These are phyloP conservation scores for Coccyzus lansbergi DNA, from an alignment of 2,797 vertebrate genomes.

Conservation along the genomic window DNA sequence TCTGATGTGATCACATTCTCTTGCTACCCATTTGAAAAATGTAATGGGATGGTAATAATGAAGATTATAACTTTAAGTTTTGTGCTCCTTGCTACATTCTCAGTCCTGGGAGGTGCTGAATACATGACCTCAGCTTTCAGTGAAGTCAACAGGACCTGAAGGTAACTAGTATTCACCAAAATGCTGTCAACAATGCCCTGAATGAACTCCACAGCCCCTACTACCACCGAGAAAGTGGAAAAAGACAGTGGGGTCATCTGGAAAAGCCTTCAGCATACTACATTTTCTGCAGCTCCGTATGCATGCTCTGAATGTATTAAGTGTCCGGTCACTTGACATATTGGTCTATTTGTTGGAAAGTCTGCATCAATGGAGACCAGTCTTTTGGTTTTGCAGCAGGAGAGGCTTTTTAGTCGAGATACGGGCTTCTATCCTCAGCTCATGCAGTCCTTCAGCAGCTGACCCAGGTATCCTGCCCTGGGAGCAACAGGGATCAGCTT, in stretches of 20 bases:
- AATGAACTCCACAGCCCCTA: not conserved
- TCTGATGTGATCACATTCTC: constrained; percentile 34
- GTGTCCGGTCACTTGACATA: not conserved
- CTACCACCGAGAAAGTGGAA: not conserved
- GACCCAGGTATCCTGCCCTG: not conserved
- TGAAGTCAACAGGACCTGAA: not conserved
- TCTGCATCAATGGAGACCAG: not conserved
- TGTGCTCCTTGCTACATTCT: not conserved
- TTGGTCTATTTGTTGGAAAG: not conserved
- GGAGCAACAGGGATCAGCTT: not conserved
- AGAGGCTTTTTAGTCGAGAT: not conserved
- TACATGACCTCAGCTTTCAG: not conserved
- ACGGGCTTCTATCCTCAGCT: not conserved
- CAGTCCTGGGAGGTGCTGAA: not conserved
- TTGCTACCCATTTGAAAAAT: constrained; percentile 36
- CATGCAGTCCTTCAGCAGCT: not conserved
- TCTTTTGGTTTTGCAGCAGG: not conserved
- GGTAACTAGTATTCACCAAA: not conserved
- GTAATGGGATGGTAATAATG: constrained; percentile 38
- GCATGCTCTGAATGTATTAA: not conserved
- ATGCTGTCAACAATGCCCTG: not conserved
- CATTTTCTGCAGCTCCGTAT: not conserved
- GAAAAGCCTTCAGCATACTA: not conserved
- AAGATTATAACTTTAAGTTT: constrained; percentile 28
- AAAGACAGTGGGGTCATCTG: not conserved